Evolutionary conservation across 2,797 vertebrate species (phyloP).

Genomic region (Sparus aurata): DNA sequence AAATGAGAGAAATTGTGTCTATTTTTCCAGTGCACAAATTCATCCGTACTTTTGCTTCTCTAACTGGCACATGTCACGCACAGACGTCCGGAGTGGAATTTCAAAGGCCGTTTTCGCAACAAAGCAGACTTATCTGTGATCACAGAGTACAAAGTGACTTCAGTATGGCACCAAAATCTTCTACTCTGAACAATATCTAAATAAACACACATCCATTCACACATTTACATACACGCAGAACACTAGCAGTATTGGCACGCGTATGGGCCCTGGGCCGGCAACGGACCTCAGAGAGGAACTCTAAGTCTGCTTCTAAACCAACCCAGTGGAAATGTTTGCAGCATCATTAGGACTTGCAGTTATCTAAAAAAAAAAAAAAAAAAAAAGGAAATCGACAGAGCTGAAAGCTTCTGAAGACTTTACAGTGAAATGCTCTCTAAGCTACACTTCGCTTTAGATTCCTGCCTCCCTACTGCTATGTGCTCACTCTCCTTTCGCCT

Average conservation of each 20-base stretch:
- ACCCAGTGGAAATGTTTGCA: conserved; percentile 70
- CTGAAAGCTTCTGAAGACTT: conserved; percentile 49
- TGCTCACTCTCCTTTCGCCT: conserved; percentile 41
- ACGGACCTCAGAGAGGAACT: conserved; percentile 54
- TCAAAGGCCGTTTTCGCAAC: conserved; percentile 61
- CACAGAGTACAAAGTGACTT: conserved; percentile 67
- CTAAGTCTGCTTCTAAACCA: conserved; percentile 36
- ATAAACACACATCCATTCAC: conserved; percentile 50
- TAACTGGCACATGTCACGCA: conserved; percentile 52
- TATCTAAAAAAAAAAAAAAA: conserved; percentile 33
- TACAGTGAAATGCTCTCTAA: conserved; percentile 66
- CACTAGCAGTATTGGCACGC: conserved; percentile 42
- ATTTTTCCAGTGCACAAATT: conserved; percentile 68
- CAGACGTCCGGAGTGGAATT: conserved; percentile 52
- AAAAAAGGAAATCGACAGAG: conserved; percentile 52
- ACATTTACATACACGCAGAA: conserved; percentile 46
- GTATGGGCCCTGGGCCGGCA: conserved; percentile 60
- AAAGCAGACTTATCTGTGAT: conserved; percentile 64
- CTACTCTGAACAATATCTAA: conserved; percentile 46
- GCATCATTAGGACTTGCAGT: conserved; percentile 74
- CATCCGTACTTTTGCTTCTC: conserved; percentile 41
- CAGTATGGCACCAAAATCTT: conserved; percentile 66
- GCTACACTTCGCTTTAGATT: conserved; percentile 53
- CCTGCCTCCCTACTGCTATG: conserved; percentile 24
- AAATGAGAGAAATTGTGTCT: conserved; percentile 27